These are phyloP conservation scores for Xenus cinereus DNA, from an alignment of 2,113 vertebrate species.

Conservation along the genomic window DNA sequence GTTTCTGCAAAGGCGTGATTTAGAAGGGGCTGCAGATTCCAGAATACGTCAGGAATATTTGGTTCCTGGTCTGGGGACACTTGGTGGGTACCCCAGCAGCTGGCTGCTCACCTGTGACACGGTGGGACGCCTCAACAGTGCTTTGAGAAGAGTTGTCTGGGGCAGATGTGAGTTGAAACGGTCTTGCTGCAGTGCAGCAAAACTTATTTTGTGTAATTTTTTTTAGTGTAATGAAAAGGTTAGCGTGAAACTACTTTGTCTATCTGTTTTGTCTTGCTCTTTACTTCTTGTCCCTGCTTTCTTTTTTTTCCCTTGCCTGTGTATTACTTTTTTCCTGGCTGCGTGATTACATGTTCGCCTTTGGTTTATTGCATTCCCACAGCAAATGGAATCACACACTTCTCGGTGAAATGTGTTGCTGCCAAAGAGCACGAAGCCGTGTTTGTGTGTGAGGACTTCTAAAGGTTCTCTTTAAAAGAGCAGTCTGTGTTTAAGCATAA, in stretches of 20 bases:
- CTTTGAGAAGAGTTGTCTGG: background rate
- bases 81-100: background rate
- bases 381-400: background rate
- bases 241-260: background rate
- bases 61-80: background rate
- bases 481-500: background rate
- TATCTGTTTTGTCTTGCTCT: background rate
- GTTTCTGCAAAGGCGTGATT: background rate
- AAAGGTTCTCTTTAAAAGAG: conserved; percentile 1
- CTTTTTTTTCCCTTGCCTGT: background rate
- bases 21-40: background rate
- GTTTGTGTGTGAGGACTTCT: background rate
- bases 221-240: background rate
- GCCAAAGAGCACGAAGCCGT: background rate
- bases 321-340: background rate
- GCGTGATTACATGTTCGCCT: background rate
- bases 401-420: background rate
- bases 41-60: background rate
- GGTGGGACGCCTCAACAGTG: background rate
- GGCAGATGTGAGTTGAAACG: background rate
- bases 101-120: background rate
- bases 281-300: background rate
- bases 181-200: background rate
- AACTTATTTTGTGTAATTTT: background rate
- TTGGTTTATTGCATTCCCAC: background rate